Evolutionary conservation across 2,113 vertebrate species (phyloP).

Genomic region (Hypanus sabinus): DNA sequence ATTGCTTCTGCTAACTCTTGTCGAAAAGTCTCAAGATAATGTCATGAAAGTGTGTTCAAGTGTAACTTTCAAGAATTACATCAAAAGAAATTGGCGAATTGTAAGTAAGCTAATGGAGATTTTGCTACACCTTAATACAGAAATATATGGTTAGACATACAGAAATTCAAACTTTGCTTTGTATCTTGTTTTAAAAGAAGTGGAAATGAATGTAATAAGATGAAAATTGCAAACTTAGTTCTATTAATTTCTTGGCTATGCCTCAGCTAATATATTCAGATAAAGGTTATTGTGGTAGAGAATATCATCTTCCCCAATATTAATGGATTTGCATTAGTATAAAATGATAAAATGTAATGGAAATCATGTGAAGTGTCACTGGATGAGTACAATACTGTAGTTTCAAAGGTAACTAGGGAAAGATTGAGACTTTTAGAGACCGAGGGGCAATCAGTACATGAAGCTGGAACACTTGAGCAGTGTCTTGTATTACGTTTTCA

Average conservation of each 20-base stretch:
- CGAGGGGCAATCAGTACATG: too few relatives aligned
- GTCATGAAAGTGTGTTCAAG: slow-evolving; percentile 95
- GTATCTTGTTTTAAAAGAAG: neutral
- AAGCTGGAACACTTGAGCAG: too few relatives aligned
- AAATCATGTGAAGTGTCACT: too few relatives aligned
- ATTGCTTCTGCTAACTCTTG: slow-evolving; percentile 75
- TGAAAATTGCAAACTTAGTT: neutral
- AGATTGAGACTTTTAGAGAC: too few relatives aligned
- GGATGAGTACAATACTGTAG: too few relatives aligned
- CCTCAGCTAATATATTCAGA: neutral
- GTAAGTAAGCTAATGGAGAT: slow-evolving; percentile 59
- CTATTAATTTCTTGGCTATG: neutral
- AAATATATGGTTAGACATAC: too few relatives aligned
- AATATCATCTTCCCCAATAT: too few relatives aligned
- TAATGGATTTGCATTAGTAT: too few relatives aligned
- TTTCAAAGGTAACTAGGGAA: too few relatives aligned
- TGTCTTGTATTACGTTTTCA: too few relatives aligned
- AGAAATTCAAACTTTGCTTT: neutral
- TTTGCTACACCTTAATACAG: neutral
- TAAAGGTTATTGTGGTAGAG: too few relatives aligned
- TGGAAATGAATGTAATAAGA: neutral
- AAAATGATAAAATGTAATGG: too few relatives aligned
- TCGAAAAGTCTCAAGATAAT: slow-evolving; percentile 91
- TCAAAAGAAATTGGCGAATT: slow-evolving; percentile 97
- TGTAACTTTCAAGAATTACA: slow-evolving; percentile 97